phyloP scores from a whole-genome alignment of 2,888 invertebrate genomes.

The Synanthedon formicaeformis region DNA sequence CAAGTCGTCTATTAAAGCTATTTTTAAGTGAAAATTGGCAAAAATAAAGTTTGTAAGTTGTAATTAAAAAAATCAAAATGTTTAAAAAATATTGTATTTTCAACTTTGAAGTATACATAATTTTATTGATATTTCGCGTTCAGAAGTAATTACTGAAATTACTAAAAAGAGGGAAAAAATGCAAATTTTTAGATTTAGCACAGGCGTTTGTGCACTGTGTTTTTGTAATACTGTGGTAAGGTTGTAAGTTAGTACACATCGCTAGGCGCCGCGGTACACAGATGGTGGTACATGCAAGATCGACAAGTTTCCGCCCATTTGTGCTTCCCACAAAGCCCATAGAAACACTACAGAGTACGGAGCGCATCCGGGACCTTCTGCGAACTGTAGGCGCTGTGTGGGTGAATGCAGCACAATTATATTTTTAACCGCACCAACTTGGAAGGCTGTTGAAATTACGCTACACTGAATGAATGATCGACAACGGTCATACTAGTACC shows the following conservation, averaged over 20 bases:
- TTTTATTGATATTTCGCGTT: too few relatives aligned
- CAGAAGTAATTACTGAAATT: too few relatives aligned
- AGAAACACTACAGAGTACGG: constrained; percentile 16
- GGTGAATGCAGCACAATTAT: constrained; percentile 35
- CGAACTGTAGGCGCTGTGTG: constrained; percentile 58
- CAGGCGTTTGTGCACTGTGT: too few relatives aligned
- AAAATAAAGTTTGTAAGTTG: too few relatives aligned
- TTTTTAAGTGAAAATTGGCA: too few relatives aligned
- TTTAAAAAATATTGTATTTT: too few relatives aligned
- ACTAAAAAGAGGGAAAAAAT: too few relatives aligned
- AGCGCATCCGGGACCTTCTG: constrained; percentile 36
- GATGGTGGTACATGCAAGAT: constrained; percentile 21
- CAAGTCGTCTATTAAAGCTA: too few relatives aligned
- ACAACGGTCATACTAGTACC: background rate
- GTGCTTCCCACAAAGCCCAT: constrained; percentile 55
- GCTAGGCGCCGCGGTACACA: constrained; percentile 47
- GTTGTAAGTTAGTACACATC: constrained; percentile 16
- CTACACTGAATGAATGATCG: too few relatives aligned
- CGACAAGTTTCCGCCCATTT: constrained; percentile 53
- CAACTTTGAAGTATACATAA: too few relatives aligned
- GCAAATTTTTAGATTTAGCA: too few relatives aligned
- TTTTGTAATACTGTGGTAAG: constrained; percentile 1
- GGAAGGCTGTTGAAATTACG: background rate
- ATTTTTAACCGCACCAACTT: constrained; percentile 28
- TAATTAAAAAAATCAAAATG: too few relatives aligned